Evolutionary conservation across 2,113 vertebrate species (phyloP), one percentile per base, ranked within the genome.

Genomic region (Peucedramus taeniatus): DNA sequence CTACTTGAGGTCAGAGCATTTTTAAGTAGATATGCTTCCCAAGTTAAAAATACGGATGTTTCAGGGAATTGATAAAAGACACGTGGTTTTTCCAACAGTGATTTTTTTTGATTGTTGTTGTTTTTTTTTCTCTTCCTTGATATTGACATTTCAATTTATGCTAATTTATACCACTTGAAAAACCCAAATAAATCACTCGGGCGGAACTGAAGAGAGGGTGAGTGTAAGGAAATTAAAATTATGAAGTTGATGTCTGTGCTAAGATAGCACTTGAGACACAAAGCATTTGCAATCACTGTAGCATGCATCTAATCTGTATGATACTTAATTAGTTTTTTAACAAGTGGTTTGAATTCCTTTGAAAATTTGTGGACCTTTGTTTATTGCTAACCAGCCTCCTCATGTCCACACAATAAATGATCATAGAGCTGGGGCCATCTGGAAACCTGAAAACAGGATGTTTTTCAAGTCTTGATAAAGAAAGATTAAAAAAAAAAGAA

Each of bases 141-240:
- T 96, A 96, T 63, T 97, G 97, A 97, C 95, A 96, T 97, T 97
- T 97, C 95, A 95, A 93, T 97, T 97, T 94, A 97, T 97, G 96
- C 74, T 96, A 96, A 97, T 97, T 94, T 93, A 83, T 89, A 87
- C 85, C 70, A 95, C 94, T 96, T 81, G 71, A 95, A 94, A 92
- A 86, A 79, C 95, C 87, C 77, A 96, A 93, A 92, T 94, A 96
- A 96, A 95, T 87, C 91, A 85, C 60, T 90, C 12, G 30, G 91
- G 95, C 3, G 53, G 92, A 94, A 94, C 90, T 95, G 94, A 96
- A 95, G 94, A 92, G 93, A 63, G 96, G 94, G 92, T 94, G 74
- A 95, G 94, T 89, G 51, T 92, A 96, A 96, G 93, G 91, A 96
- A 97, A 97, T 97, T 95, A 94, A 96, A 97, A 97, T 97, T 63